A percentile compares a stretch with the other conserved stretches of the same genome.
Conservation (phyloP, 2,113 vertebrate species). For the Tetraodon nigroviridis region DNA sequence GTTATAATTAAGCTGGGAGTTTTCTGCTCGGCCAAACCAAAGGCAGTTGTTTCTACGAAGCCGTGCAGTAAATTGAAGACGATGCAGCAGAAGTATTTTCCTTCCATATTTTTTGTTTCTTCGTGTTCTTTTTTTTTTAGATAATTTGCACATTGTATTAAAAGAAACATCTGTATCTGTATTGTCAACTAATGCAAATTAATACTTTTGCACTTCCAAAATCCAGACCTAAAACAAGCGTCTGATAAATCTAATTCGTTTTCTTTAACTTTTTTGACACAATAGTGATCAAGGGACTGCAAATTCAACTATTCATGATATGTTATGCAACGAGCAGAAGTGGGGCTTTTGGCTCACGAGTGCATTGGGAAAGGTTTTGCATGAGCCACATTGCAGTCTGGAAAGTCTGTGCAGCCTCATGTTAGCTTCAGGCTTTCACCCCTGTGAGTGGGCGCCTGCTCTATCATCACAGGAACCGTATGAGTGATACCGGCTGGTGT, state of each 20-base stretch:
- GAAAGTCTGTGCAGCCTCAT: conserved; percentile 15
- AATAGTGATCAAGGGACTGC: background rate
- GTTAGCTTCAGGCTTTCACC: conserved; percentile 9
- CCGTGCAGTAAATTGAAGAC: conserved; percentile 42
- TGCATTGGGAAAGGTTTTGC: conserved; percentile 13
- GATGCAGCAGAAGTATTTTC: conserved; percentile 25
- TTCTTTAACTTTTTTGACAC: background rate
- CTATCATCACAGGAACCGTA: too few species aligned
- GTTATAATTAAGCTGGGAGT: conserved; percentile 58
- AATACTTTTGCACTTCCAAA: conserved; percentile 33
- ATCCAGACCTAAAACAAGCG: conserved; percentile 28
- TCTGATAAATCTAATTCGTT: conserved; percentile 51
- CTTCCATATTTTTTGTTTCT: conserved; percentile 15
- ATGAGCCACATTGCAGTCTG: conserved; percentile 8
- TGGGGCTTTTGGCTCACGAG: conserved; percentile 4
- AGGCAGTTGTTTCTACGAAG: conserved; percentile 26
- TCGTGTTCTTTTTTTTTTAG: conserved; percentile 21
- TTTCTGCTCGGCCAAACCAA: conserved; percentile 41
- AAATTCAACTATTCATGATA: conserved; percentile 32
- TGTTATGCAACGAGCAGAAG: conserved; percentile 29
- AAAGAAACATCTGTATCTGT: conserved; percentile 52
- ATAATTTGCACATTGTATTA: conserved; percentile 26
- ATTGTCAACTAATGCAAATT: too few species aligned
- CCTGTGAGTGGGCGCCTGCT: background rate
- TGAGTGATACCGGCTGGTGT: background rate